Percentiles rank a stretch among this genome's conserved stretches.
Evolutionary conservation across 2,888 invertebrate genomes (phyloP).

Genomic region (Eupithecia pulchellata): DNA sequence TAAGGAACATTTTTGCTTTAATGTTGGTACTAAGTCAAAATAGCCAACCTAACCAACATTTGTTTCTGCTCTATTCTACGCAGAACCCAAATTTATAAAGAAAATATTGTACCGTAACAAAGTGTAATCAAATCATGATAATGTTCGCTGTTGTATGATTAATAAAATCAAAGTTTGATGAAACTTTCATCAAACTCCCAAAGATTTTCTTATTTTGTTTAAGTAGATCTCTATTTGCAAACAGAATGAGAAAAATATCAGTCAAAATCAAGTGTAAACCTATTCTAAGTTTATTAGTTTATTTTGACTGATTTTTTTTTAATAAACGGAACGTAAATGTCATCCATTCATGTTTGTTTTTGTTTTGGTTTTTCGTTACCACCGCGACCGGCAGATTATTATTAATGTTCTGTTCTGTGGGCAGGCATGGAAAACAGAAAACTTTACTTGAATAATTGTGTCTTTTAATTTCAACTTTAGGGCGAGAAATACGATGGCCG

Average conservation of each 20-base stretch:
- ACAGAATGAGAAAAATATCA: background rate
- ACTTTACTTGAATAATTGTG: background rate
- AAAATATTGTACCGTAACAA: too few relatives aligned
- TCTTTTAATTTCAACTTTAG: conserved; percentile 79
- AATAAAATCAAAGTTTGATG: too few relatives aligned
- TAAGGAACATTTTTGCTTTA: conserved; percentile 13
- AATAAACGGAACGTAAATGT: background rate
- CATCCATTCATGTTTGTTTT: background rate
- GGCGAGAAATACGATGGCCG: conserved; percentile 99
- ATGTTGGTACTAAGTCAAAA: conserved; percentile 3
- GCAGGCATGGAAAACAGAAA: background rate
- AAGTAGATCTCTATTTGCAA: too few relatives aligned
- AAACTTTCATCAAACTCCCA: too few relatives aligned
- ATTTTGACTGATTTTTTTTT: background rate
- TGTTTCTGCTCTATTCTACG: conserved; percentile 24
- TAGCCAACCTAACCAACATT: conserved; percentile 24
- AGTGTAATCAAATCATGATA: too few relatives aligned
- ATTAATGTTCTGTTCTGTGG: too few relatives aligned
- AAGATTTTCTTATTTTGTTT: too few relatives aligned
- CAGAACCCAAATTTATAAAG: background rate
- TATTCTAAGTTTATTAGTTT: too few relatives aligned
- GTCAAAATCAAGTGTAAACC: too few relatives aligned
- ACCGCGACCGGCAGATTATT: too few relatives aligned
- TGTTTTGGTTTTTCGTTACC: background rate
- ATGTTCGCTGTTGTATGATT: too few relatives aligned